phyloP scores from a whole-genome alignment of 1,140 invertebrate genomes.

The Drosophila willistoni region DNA sequence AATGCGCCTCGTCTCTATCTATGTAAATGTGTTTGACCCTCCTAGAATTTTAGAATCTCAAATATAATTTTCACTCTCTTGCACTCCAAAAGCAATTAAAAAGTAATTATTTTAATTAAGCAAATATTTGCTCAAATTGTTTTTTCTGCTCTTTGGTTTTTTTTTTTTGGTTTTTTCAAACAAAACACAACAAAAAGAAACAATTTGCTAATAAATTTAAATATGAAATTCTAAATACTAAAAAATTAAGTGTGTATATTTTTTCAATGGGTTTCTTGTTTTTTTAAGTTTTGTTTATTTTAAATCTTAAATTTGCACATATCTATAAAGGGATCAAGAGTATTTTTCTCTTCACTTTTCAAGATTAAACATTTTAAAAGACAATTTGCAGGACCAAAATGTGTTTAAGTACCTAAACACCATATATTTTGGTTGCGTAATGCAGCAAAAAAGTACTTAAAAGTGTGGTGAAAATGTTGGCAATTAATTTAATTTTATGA shows the following conservation, averaged over 20 bases:
- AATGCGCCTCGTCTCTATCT: constrained; percentile 35
- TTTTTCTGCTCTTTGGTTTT: constrained; percentile 19
- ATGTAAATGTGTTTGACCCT: constrained; percentile 48
- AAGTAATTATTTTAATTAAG: constrained; percentile 56
- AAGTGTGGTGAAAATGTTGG: not conserved
- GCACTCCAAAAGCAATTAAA: constrained; percentile 13
- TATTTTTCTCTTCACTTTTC: too few species aligned
- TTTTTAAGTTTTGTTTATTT: too few species aligned
- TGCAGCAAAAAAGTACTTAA: not conserved
- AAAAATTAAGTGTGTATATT: not conserved
- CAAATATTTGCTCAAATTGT: constrained; percentile 58
- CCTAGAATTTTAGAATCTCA: not conserved
- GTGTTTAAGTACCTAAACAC: not conserved
- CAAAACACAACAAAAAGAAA: constrained; percentile 3
- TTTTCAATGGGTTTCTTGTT: not conserved
- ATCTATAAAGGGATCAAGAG: too few species aligned
- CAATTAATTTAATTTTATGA: constrained; percentile 6
- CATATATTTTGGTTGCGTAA: not conserved
- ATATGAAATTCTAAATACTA: constrained; percentile 9
- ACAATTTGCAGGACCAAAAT: too few species aligned
- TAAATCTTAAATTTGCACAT: too few species aligned
- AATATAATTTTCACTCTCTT: too few species aligned
- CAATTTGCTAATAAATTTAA: constrained; percentile 23
- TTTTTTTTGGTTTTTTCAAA: constrained; percentile 34
- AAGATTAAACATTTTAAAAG: too few species aligned